A percentile compares a stretch with the other conserved stretches of the same genome.
phyloP scores from a whole-genome alignment of 2,888 invertebrate species.

The Sphaerophoria rueppellii region DNA sequence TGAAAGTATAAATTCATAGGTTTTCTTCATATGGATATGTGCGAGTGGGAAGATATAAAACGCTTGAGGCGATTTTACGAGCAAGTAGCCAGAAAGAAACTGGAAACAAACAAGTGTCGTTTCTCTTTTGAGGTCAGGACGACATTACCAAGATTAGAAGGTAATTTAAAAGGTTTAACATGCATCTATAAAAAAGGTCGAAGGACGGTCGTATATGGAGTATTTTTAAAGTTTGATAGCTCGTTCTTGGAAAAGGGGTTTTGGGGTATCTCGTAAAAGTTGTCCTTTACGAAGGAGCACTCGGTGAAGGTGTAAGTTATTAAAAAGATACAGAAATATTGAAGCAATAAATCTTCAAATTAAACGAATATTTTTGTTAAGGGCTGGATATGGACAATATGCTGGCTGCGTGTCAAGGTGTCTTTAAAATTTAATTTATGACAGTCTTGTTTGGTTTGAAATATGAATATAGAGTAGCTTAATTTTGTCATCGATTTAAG shows the following conservation, averaged over 20 bases:
- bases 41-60: slow-evolving; percentile 9
- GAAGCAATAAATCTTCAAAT: background rate
- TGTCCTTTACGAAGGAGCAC: no score
- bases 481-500: no score
- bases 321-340: background rate
- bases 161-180: slow-evolving; percentile 34
- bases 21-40: slow-evolving; percentile 10
- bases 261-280: background rate
- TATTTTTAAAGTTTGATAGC: background rate
- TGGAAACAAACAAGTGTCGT: slow-evolving; percentile 27
- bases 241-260: background rate
- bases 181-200: background rate
- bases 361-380: no score
- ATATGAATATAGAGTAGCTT: no score
- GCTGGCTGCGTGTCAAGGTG: no score
- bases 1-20: slow-evolving; percentile 26
- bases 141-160: slow-evolving; percentile 21
- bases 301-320: background rate
- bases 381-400: no score
- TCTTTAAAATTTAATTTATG: no score
- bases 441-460: no score
- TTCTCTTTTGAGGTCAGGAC: background rate
- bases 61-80: slow-evolving; percentile 11
- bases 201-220: background rate
- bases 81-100: slow-evolving; percentile 1